Percentiles rank a stretch among this genome's conserved stretches.
Evolutionary conservation across 2,113 vertebrate genomes (phyloP).

Genomic region (Cephalopholis sonnerati): DNA sequence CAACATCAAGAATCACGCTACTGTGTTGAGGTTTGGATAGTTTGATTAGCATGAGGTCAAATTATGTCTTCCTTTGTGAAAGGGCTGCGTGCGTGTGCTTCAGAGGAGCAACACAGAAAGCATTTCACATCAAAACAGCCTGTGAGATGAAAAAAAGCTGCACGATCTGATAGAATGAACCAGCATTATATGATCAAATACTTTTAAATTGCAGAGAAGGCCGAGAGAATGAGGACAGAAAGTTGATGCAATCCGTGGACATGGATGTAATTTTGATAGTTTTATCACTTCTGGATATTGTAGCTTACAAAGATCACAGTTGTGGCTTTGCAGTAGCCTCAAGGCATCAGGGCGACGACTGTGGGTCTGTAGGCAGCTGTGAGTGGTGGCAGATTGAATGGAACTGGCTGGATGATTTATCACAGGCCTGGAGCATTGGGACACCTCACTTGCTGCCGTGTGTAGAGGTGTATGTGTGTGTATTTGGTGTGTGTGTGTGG

Average conservation of each 20-base stretch:
- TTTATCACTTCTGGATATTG: conserved; percentile 26
- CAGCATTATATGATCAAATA: conserved; percentile 4
- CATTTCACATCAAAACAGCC: conserved; percentile 8
- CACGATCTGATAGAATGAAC: not conserved
- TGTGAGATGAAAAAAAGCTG: not conserved
- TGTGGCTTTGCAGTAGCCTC: conserved; percentile 50
- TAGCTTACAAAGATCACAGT: conserved; percentile 53
- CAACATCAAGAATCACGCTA: conserved; percentile 11
- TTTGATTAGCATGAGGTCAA: not conserved
- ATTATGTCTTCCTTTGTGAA: not conserved
- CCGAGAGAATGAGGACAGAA: not conserved
- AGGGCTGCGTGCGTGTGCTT: not conserved
- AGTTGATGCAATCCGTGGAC: conserved; percentile 38
- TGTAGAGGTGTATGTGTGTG: conserved; percentile 14
- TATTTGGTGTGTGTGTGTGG: conserved; percentile 32
- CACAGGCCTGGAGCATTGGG: conserved; percentile 58
- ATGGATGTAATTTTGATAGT: conserved; percentile 28
- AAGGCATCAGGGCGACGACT: conserved; percentile 38
- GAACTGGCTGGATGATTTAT: conserved; percentile 75
- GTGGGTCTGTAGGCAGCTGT: conserved; percentile 52
- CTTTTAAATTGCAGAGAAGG: conserved; percentile 1
- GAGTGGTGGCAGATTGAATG: conserved; percentile 69
- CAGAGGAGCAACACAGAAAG: not conserved
- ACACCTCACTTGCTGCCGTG: conserved; percentile 34
- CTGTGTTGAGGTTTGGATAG: conserved; percentile 8